Evolutionary conservation across 2,113 vertebrate genomes (phyloP).

Genomic region (Zosterops japonicus): DNA sequence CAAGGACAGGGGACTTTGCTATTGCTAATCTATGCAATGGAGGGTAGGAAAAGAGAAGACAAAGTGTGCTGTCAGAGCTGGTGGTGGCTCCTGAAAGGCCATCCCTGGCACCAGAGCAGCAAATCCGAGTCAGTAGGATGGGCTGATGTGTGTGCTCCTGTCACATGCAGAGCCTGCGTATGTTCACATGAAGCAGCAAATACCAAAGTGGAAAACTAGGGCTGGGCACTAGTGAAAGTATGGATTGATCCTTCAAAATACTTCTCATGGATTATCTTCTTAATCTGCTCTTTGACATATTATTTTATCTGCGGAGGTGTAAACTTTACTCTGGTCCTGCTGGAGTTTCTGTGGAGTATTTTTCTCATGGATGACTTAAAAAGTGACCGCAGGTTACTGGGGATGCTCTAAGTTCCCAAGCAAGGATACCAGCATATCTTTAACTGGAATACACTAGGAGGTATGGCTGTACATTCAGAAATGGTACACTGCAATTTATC

Average conservation of each 20-base stretch:
- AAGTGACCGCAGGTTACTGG: background rate
- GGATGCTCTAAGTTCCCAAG: background rate
- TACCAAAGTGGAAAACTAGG: background rate
- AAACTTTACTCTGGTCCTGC: background rate
- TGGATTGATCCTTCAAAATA: background rate
- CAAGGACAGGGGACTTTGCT: background rate
- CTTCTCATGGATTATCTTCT: background rate
- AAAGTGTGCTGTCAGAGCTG: accelerated
- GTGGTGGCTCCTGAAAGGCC: background rate
- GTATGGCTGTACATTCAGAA: background rate
- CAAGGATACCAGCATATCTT: background rate
- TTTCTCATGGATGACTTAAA: background rate
- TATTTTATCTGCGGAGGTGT: background rate
- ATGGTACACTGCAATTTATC: background rate
- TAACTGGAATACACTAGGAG: background rate
- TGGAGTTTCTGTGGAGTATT: background rate
- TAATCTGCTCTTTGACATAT: background rate
- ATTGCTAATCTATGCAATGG: background rate
- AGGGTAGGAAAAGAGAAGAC: background rate
- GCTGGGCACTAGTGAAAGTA: background rate
- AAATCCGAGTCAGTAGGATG: background rate
- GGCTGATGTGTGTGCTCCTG: background rate
- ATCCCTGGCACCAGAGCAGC: background rate
- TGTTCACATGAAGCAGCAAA: accelerated
- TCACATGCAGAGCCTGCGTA: background rate